Evolutionary conservation across 2,113 vertebrate species (phyloP).

Genomic region (Jacana jacana): DNA sequence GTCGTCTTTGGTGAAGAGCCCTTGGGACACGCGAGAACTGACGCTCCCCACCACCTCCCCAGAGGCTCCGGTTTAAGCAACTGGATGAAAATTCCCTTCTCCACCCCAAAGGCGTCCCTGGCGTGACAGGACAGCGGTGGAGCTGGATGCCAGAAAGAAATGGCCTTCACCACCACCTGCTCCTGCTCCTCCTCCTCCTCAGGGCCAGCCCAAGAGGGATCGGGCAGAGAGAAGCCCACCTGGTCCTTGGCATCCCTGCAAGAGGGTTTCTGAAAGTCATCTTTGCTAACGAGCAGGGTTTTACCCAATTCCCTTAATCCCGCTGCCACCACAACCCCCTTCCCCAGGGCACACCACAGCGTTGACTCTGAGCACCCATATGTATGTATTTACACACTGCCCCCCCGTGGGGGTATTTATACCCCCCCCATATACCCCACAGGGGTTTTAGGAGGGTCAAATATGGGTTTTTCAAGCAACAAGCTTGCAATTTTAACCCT

Average conservation of each 20-base stretch:
- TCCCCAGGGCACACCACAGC: rapidly evolving
- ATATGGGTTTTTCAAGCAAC: neutral
- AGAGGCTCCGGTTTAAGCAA: neutral
- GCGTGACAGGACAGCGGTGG: neutral
- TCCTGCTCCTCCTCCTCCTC: neutral
- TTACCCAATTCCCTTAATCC: neutral
- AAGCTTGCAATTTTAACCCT: neutral
- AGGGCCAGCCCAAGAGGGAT: neutral
- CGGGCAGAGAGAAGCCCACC: neutral
- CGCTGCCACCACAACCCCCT: neutral
- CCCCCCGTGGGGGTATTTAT: neutral
- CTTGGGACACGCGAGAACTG: neutral
- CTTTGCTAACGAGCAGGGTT: neutral
- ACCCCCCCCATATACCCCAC: neutral
- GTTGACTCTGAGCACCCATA: rapidly evolving
- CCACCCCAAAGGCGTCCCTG: rapidly evolving
- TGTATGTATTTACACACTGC: too few species aligned
- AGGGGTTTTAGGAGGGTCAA: neutral
- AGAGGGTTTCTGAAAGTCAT: neutral
- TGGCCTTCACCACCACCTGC: neutral
- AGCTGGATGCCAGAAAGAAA: neutral
- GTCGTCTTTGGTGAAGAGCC: neutral
- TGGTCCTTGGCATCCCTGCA: neutral
- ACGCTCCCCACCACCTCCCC: neutral
- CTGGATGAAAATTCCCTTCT: neutral